Conservation (phyloP, 2,113 vertebrate genomes). For the Arizona elegans region DNA sequence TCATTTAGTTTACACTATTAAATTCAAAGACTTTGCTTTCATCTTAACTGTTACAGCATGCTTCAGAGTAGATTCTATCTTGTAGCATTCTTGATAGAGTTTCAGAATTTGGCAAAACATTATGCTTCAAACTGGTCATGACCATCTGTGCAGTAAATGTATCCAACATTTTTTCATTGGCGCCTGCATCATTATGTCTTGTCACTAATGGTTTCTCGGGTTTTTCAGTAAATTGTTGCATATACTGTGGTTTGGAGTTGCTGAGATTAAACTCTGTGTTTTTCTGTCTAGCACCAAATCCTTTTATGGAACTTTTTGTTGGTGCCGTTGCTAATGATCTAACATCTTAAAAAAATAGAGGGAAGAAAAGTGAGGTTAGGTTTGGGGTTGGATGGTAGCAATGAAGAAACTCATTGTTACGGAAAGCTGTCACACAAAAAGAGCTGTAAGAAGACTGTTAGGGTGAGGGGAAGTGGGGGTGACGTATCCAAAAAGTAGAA, state of each 20-base stretch:
- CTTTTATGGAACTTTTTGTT: conserved; percentile 57
- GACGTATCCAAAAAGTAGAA: conserved; percentile 15
- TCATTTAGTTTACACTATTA: conserved; percentile 77
- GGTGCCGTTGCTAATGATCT: conserved; percentile 51
- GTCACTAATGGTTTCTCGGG: conserved; percentile 72
- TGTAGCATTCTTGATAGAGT: conserved; percentile 70
- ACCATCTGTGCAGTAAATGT: conserved; percentile 68
- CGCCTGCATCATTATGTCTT: conserved; percentile 73
- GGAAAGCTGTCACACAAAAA: conserved; percentile 49
- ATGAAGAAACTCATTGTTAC: conserved; percentile 21
- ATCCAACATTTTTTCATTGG: conserved; percentile 76
- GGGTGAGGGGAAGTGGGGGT: conserved; percentile 10
- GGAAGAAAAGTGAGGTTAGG: neutral
- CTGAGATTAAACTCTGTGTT: conserved; percentile 53
- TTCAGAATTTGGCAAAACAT: conserved; percentile 69
- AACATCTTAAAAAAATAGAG: conserved; percentile 54
- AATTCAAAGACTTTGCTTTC: conserved; percentile 70
- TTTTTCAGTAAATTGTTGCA: conserved; percentile 71
- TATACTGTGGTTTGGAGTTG: conserved; percentile 69
- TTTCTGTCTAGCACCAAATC: conserved; percentile 60
- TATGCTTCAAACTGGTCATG: conserved; percentile 59
- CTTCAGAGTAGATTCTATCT: conserved; percentile 67
- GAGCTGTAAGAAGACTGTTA: conserved; percentile 35
- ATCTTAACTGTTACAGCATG: conserved; percentile 75
- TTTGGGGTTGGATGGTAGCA: neutral